Evolutionary conservation across 2,888 invertebrate species (phyloP), one percentile per base, ranked within the genome.

Genomic region (Ornithoptera priamus): DNA sequence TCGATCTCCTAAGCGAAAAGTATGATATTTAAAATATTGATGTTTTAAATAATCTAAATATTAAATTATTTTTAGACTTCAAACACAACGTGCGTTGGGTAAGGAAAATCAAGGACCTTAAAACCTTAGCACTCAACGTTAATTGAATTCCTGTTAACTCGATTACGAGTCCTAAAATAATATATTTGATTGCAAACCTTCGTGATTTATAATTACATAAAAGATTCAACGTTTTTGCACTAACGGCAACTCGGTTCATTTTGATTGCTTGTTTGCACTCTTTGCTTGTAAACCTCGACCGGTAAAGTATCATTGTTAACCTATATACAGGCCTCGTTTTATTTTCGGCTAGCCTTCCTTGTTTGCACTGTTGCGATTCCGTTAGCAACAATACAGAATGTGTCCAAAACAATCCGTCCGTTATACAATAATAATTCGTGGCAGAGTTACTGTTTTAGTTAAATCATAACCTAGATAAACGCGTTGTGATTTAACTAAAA

Each of bases 271-370:
- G 39, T 50, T 18, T 50, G 39, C 20, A 24, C 8, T 60, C 61
- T 62, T 57, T 69, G 71, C 71, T 68, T 72, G 62, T 71, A 71
- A 70, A 74, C 71, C 53, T 72, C 58, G 69, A 61, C 42, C 61
- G 8, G 58, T 59, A 46, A 39, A 39, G 62, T 69, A 65, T 73
- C 72, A 75, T 77, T 78, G 78, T 79, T 74, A 79, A 76, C 78
- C 77, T 74, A 76, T 72, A 73, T 73, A 71, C 72, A 70, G 74
- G 67, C 75, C 73, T 74, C 76, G 73, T 80, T 80, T 80, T 86
- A 86, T 87, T 87, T 83, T 83, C 80, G 77, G 75, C 78, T 73
- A 70, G 75, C 73, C 80, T 82, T 85, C 82, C 84, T 81, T 85
- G 85, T 86, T 85, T 85, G 78, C 75, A 68, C 74, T 72, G 74